Base-by-base conservation (phyloP, 1,140 invertebrate species). In the Diachasma alloeum region DNA sequence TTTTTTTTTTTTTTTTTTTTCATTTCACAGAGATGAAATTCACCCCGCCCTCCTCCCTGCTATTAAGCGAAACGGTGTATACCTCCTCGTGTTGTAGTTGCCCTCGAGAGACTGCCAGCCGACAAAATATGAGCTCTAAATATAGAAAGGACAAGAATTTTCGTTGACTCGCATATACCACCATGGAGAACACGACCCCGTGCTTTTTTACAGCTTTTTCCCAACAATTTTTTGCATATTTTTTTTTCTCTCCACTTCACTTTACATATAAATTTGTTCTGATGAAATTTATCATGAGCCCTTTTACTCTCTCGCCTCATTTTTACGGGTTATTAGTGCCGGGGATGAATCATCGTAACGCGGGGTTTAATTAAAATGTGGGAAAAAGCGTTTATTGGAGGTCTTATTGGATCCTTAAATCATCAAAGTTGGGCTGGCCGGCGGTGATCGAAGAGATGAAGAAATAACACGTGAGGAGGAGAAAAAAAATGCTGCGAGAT, bases 81-180 rank as follows among this genome's bases (percentile, higher is more conserved):
- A 15, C 59, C 59, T 63, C 11, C 15, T 63, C 24, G 59, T 26
- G 59, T 63, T 63, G 59, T 63, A 63, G 59, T 67, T 67, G 72
- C 72, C 72, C 72, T 73, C 72, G 72, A 31, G 53, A 73, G 72
- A 73, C 31, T 73, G 22, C 74, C 37, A 70, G 31, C 67, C 67
- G 59, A 76, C 74, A 69, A 76, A 76, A 76, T 76, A 76, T 76
- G 74, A 76, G 74, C 67, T 76, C 74, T 76, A 76, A 76, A 76
- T 76, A 76, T 76, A 76, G 74, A 70, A 76, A 76, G 74, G 67
- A 76, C 74, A 76, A 76, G 74, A 76, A 76, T 76, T 76, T 76
- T 76, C 74, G 67, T 76, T 76, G 67, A 63, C 53, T 56, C 69
- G 42, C 36, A 71, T 42, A 68, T 17, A 24, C 46, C 24, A 63